Conservation (phyloP, 2,888 invertebrate species). For the Holacanthella duospinosa region DNA sequence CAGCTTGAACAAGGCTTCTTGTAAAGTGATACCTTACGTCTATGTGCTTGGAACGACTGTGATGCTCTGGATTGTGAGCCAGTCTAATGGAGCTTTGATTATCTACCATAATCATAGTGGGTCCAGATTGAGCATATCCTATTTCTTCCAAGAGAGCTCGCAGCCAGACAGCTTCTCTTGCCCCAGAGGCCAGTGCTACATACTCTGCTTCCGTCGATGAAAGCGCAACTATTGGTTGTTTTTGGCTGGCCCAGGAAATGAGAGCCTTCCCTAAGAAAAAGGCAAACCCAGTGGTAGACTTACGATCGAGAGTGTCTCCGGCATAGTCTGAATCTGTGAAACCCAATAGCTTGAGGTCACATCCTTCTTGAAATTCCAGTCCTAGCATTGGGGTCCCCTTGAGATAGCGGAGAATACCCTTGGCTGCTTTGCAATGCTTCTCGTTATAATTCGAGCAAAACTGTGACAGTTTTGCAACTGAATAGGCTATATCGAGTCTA, state of each 20-base stretch:
- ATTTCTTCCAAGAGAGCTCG: slow-evolving; percentile 36
- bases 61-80: slow-evolving; percentile 34
- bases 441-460: background rate
- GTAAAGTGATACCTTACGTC: slow-evolving; percentile 34
- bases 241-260: slow-evolving; percentile 31
- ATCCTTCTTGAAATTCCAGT: slow-evolving; percentile 6
- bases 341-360: slow-evolving; percentile 9
- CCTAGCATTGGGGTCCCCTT: slow-evolving; percentile 21
- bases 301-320: slow-evolving; percentile 22
- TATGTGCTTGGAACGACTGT: slow-evolving; percentile 35
- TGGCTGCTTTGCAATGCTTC: slow-evolving; percentile 29
- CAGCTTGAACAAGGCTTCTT: slow-evolving; percentile 18
- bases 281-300: slow-evolving; percentile 35
- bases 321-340: slow-evolving; percentile 34
- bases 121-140: slow-evolving; percentile 10
- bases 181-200: slow-evolving; percentile 35
- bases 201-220: slow-evolving; percentile 38
- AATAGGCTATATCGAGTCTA: background rate
- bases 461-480: background rate
- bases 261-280: slow-evolving; percentile 24
- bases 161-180: slow-evolving; percentile 37
- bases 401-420: slow-evolving; percentile 34
- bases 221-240: slow-evolving; percentile 28
- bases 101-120: slow-evolving; percentile 25
- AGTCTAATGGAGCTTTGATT: slow-evolving; percentile 36